Evolutionary conservation across 2,797 vertebrate genomes (phyloP), one percentile per base, ranked within the genome.

Genomic region (Dryobates pubescens): DNA sequence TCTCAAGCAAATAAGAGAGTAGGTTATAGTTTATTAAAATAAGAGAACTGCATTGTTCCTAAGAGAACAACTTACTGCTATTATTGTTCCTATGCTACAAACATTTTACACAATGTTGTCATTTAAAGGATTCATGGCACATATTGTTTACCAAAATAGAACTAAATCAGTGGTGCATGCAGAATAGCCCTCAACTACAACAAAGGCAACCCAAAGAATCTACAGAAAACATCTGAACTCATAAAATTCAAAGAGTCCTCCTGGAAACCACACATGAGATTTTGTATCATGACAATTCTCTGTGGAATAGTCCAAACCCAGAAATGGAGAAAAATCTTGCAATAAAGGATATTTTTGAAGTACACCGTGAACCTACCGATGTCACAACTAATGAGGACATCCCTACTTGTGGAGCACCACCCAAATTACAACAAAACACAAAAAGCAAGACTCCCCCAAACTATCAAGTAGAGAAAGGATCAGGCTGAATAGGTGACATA

Each of bases 1-100:
- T 88, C 90, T 94, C 89, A 92, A 93, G 90, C 82, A 95, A 95
- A 93, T 94, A 93, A 95, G 34, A 90, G 86, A 96, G 85, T 92
- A 94, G 93, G 90, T 93, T 95, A 96, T 4, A 4, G 92, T 88
- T 96, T 95, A 96, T 93, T 93, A 90, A 77, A 94, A 93, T 85
- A 92, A 72, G 51, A 69, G 90, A 96, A 92, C 59, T 45, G 84
- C 87, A 89, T 84, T 90, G 92, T 73, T 94, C 95, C 79, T 94
- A 61, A 34, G 73, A 86, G 79, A 71, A 78, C 77, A 86, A 68
- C 88, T 89, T 43, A 75, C 65, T 88, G 82, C 74, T 82, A 64
- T 86, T 94, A 89, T 85, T 79, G 78, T 89, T 85, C 86, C 85
- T 94, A 15, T 80, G 70, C 82, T 93, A 86, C 84, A 72, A 84